Evolutionary conservation across 2,113 vertebrate species (phyloP), one percentile per base, ranked within the genome.

Genomic region (Eulemur rufifrons): DNA sequence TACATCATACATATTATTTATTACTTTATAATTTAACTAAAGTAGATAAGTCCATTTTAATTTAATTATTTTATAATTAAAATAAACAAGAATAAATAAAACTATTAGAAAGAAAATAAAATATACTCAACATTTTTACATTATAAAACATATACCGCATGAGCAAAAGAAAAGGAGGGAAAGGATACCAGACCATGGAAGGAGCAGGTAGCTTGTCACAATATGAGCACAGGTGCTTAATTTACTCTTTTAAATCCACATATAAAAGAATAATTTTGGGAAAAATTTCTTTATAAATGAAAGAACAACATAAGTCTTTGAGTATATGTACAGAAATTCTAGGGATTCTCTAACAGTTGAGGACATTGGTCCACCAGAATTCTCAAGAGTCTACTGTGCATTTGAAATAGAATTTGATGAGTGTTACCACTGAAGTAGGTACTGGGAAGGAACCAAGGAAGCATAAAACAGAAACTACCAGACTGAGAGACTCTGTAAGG

Each of bases 21-120:
- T 92, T 86, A 92, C 18, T 59, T 86, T 92, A 11, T 83, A 76
- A 64, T n/a, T 59, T 88, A 87, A 93, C 50, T 89, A 71, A 77
- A 85, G 6, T 56, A 77, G 73, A 29, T 50, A 10, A 6, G 52
- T 54, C 52, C 52, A 54, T 17, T n/a, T 32, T 94, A 34, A 34
- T 27, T 27, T 63, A 63, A 63, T 63, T 12, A 63, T 63, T 63
- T 29, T 63, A 63, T 63, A 63, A 27, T 63, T 63, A 69, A 56
- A 86, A 90, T 61, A 54, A 20, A 73, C 18, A 59, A 61, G 45
- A 76, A 69, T 45, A 68, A 76, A 68, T 92, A 64, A 77, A 86
- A 32, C 17, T 73, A 73, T 86, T 91, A 54, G 18, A 80, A 96
- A 86, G 32, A 81, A 81, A 45, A 12, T 50, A 81, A 69, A 66